Evolutionary conservation across 2,888 invertebrate genomes (phyloP).

Genomic region (Rhingia rostrata): DNA sequence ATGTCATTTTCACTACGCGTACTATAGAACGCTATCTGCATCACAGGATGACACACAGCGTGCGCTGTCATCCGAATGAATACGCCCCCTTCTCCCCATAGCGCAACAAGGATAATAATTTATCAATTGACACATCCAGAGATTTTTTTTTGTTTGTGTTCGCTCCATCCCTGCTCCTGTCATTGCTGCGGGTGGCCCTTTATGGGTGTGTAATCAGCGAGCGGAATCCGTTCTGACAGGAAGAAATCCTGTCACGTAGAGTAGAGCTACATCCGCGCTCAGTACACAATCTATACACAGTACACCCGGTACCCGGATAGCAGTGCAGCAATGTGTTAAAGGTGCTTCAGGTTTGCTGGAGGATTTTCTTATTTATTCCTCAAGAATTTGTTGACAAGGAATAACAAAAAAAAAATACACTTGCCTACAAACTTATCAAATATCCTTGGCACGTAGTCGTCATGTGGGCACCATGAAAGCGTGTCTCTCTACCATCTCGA

Average conservation of each 20-base stretch:
- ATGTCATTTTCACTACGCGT: slow-evolving; percentile 66
- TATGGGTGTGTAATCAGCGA: slow-evolving; percentile 67
- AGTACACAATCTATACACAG: slow-evolving; percentile 8
- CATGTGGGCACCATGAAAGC: slow-evolving; percentile 41
- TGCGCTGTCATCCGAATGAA: slow-evolving; percentile 51
- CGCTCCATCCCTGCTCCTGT: slow-evolving; percentile 19
- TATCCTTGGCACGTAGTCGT: slow-evolving; percentile 66
- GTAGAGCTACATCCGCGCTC: slow-evolving; percentile 29
- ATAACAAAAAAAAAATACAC: slow-evolving; percentile 9
- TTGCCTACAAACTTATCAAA: slow-evolving; percentile 48
- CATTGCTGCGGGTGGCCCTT: slow-evolving; percentile 59
- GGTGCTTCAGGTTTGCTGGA: slow-evolving; percentile 28
- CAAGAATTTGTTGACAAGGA: slow-evolving; percentile 53
- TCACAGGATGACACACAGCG: slow-evolving; percentile 55
- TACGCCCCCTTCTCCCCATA: slow-evolving; percentile 40
- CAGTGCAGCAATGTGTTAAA: slow-evolving; percentile 29
- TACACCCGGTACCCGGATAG: slow-evolving; percentile 6
- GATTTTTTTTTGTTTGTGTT: slow-evolving; percentile 44
- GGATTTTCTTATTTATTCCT: slow-evolving; percentile 52
- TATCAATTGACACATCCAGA: slow-evolving; percentile 72
- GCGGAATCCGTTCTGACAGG: slow-evolving; percentile 69
- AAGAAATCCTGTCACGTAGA: slow-evolving; percentile 72
- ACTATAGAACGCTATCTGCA: slow-evolving; percentile 56
- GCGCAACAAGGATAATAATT: slow-evolving; percentile 70
- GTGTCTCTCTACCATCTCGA: slow-evolving; percentile 13